phyloP scores from a whole-genome alignment of 2,888 invertebrate genomes.

The Erebia ligea region DNA sequence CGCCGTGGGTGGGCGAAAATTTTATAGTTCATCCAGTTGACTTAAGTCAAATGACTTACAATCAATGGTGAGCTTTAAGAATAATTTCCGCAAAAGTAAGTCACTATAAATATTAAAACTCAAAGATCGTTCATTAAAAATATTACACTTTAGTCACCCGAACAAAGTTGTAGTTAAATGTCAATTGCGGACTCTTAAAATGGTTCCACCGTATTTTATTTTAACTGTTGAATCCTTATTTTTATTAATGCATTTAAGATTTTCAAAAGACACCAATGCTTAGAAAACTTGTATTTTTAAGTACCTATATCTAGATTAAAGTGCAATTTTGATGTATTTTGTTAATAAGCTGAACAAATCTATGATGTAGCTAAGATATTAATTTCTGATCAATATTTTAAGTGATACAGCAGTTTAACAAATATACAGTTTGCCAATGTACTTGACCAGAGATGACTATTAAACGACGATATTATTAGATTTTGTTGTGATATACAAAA shows the following conservation, averaged over 20 bases:
- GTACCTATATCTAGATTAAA: background rate
- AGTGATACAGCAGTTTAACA: background rate
- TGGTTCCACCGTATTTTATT: background rate
- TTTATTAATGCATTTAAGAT: background rate
- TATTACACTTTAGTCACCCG: too few relatives aligned
- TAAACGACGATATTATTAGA: too few relatives aligned
- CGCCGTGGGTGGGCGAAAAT: too few relatives aligned
- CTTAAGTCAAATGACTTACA: too few relatives aligned
- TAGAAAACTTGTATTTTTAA: background rate
- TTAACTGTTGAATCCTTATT: background rate
- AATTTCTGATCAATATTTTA: background rate
- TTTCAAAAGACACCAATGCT: slow-evolving; percentile 1
- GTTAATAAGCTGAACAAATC: slow-evolving; percentile 1
- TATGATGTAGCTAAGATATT: background rate
- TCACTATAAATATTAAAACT: too few relatives aligned
- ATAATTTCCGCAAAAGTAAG: too few relatives aligned
- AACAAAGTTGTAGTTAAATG: too few relatives aligned
- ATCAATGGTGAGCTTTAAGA: too few relatives aligned
- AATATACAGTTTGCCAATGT: background rate
- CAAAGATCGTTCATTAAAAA: too few relatives aligned
- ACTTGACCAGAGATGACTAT: background rate
- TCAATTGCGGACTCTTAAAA: too few relatives aligned
- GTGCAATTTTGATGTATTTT: background rate
- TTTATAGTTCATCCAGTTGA: too few relatives aligned
- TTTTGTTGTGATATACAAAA: too few relatives aligned